Evolutionary conservation across 2,888 invertebrate species (phyloP).

Genomic region (Mimumesa dahlbomi): DNA sequence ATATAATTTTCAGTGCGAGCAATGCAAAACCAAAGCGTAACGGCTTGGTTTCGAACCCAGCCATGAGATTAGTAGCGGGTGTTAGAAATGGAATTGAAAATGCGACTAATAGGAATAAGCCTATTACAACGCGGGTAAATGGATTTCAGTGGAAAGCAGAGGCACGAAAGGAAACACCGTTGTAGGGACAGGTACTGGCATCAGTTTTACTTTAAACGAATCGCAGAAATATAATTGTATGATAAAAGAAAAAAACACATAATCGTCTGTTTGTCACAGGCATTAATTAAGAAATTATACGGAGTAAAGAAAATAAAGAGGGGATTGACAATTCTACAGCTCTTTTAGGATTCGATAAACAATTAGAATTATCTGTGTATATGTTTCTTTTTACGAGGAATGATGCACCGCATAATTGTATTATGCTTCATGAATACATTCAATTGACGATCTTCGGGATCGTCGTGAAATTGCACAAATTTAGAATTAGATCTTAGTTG

Average conservation of each 20-base stretch:
- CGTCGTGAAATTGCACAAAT: too few species aligned
- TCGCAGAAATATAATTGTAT: too few species aligned
- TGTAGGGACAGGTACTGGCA: conserved; percentile 79
- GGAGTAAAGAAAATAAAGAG: too few species aligned
- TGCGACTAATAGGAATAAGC: conserved; percentile 80
- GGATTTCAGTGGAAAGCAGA: conserved; percentile 88
- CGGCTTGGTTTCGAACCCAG: conserved; percentile 93
- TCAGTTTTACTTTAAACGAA: conserved; percentile 39
- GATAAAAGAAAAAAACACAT: not conserved
- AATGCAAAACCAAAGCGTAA: conserved; percentile 88
- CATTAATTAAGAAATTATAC: too few species aligned
- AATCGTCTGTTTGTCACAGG: too few species aligned
- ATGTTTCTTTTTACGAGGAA: conserved; percentile 17
- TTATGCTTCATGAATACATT: conserved; percentile 42
- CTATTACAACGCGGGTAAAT: conserved; percentile 82
- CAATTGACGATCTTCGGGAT: too few species aligned
- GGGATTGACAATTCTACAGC: not conserved
- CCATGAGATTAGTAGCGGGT: conserved; percentile 90
- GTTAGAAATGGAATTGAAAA: conserved; percentile 88
- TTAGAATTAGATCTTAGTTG: too few species aligned
- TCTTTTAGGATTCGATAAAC: not conserved
- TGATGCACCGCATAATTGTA: conserved; percentile 26
- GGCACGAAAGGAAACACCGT: conserved; percentile 89
- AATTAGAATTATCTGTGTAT: conserved; percentile 10
- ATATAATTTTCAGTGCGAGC: conserved; percentile 72